Conservation (phyloP, 2,113 vertebrate species). For the Nothoprocta pentlandii region DNA sequence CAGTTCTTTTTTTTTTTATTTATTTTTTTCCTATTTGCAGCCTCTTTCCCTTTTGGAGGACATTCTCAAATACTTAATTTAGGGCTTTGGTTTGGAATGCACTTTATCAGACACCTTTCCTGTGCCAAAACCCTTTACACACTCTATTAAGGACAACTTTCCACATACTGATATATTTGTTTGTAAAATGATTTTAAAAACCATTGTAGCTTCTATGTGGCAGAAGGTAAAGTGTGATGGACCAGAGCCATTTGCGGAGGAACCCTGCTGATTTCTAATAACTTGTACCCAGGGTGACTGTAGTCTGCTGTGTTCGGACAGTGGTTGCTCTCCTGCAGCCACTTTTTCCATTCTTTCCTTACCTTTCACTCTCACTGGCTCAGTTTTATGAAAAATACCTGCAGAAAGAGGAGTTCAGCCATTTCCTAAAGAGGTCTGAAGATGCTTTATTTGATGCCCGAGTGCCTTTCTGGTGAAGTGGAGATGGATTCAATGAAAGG, state of each 20-base stretch:
- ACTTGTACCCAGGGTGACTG: neutral
- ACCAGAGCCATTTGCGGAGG: neutral
- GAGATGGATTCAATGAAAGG: neutral
- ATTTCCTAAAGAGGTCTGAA: neutral
- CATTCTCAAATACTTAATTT: constrained; percentile 75
- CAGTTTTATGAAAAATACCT: constrained; percentile 8
- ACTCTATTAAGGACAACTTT: constrained; percentile 63
- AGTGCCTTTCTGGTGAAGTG: neutral
- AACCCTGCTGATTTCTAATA: neutral
- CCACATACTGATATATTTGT: constrained; percentile 56
- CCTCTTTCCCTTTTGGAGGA: constrained; percentile 56
- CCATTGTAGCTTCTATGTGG: neutral
- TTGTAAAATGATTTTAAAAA: constrained; percentile 66
- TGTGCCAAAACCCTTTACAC: constrained; percentile 71
- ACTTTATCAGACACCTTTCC: constrained; percentile 76
- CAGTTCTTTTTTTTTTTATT: neutral
- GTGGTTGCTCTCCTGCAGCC: neutral
- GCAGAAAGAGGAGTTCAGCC: neutral
- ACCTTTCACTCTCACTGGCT: neutral
- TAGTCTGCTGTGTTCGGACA: neutral
- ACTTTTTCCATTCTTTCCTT: neutral
- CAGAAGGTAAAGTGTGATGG: neutral
- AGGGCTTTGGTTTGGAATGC: constrained; percentile 67
- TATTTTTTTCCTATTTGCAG: neutral
- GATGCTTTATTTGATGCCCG: neutral